A percentile compares a stretch with the other conserved stretches of the same genome.
Conservation (phyloP, 2,888 invertebrate species). For the Drosophila neotestacea region DNA sequence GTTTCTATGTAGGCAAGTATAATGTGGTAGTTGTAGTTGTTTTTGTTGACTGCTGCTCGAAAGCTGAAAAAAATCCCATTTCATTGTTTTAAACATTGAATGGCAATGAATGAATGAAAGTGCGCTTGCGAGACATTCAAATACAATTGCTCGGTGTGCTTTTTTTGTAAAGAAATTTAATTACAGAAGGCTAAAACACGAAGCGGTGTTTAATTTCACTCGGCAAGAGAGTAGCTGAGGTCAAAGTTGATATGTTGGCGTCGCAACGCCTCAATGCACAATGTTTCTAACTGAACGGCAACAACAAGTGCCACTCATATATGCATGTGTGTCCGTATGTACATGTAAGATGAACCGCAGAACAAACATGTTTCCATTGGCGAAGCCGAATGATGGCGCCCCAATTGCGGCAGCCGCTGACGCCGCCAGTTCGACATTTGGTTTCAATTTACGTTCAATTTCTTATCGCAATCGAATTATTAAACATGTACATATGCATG, state of each 20-base stretch:
- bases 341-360: constrained; percentile 36
- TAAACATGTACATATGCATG: constrained; percentile 33
- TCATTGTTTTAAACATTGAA: constrained; percentile 76
- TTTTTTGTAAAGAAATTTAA: constrained; percentile 66
- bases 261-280: constrained; percentile 60
- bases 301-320: constrained; percentile 60
- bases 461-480: constrained; percentile 73
- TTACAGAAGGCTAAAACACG: constrained; percentile 70
- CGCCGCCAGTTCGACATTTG: constrained; percentile 60
- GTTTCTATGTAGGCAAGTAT: constrained; percentile 6
- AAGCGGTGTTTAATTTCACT: constrained; percentile 66
- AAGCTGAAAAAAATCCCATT: constrained; percentile 63
- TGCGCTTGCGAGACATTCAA: constrained; percentile 39
- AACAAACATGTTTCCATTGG: constrained; percentile 62
- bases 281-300: constrained; percentile 40
- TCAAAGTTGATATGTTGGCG: constrained; percentile 69
- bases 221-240: constrained; percentile 56
- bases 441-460: constrained; percentile 80
- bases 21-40: constrained; percentile 21
- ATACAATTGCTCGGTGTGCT: constrained; percentile 34
- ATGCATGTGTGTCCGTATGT: not conserved
- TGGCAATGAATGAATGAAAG: constrained; percentile 75
- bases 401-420: constrained; percentile 61
- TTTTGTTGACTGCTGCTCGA: constrained; percentile 30
- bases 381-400: constrained; percentile 54